These are phyloP conservation scores for Drosophila serrata DNA, from an alignment of 1,140 invertebrate species.

Conservation along the genomic window DNA sequence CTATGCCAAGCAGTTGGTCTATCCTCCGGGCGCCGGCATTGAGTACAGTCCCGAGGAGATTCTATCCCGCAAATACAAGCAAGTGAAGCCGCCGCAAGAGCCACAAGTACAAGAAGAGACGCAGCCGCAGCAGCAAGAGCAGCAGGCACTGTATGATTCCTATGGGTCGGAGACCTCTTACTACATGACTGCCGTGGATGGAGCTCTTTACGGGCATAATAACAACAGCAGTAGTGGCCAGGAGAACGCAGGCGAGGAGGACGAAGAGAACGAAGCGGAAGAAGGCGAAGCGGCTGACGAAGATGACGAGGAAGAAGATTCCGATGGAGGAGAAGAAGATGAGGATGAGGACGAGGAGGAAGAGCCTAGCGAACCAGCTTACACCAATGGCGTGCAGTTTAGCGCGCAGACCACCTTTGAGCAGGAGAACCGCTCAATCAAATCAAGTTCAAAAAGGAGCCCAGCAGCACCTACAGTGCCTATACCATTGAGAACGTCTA, in stretches of 20 bases:
- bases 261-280: slow-evolving; percentile 41
- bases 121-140: slow-evolving; percentile 33
- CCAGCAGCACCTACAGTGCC: slow-evolving; percentile 76
- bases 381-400: slow-evolving; percentile 65
- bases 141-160: slow-evolving; percentile 56
- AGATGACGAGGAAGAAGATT: slow-evolving; percentile 39
- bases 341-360: slow-evolving; percentile 52
- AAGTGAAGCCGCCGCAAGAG: slow-evolving; percentile 29
- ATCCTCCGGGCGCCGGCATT: slow-evolving; percentile 64
- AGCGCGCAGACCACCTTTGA: slow-evolving; percentile 66
- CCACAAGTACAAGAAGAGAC: slow-evolving; percentile 11
- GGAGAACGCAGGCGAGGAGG: slow-evolving; percentile 31
- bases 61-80: slow-evolving; percentile 61
- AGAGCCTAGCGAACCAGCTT: slow-evolving; percentile 25
- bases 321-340: slow-evolving; percentile 38
- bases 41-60: slow-evolving; percentile 84
- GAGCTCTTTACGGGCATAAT: slow-evolving; percentile 51
- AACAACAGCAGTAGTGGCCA: slow-evolving; percentile 18
- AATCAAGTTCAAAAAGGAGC: slow-evolving; percentile 83
- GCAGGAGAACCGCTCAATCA: slow-evolving; percentile 79
- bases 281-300: slow-evolving; percentile 36
- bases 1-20: slow-evolving; percentile 80
- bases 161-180: slow-evolving; percentile 57
- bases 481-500: slow-evolving; percentile 79
- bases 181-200: slow-evolving; percentile 69